These are phyloP conservation scores for Arizona elegans DNA, from an alignment of 2,113 vertebrate species.

Conservation along the genomic window DNA sequence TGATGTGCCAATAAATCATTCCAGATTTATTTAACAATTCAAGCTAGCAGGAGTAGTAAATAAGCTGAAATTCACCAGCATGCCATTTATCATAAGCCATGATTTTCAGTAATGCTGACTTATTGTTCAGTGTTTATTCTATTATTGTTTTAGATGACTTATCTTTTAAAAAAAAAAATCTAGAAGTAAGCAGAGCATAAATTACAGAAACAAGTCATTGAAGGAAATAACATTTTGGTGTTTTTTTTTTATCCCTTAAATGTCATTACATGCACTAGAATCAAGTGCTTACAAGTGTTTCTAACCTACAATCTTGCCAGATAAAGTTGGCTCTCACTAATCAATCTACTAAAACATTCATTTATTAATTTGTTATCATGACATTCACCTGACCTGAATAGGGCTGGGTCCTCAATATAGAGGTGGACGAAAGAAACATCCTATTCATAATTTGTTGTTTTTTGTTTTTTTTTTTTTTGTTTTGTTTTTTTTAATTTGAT, in stretches of 20 bases:
- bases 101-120: neutral
- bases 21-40: neutral
- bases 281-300: neutral
- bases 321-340: neutral
- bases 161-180: neutral
- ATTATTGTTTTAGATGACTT: neutral
- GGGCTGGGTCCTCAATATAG: neutral
- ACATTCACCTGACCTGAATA: conserved; percentile 10
- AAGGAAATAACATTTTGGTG: neutral
- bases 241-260: neutral
- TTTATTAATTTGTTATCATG: conserved; percentile 20
- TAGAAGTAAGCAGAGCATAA: neutral
- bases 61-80: neutral
- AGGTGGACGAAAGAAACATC: neutral
- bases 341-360: neutral
- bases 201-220: neutral
- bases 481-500: too few species aligned
- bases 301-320: neutral
- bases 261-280: neutral
- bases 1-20: neutral
- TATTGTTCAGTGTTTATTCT: neutral
- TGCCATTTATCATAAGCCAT: neutral
- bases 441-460: neutral
- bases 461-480: too few species aligned
- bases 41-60: neutral